Evolutionary conservation across 2,797 vertebrate species (phyloP).

Genomic region (Phrynocephalus forsythii): DNA sequence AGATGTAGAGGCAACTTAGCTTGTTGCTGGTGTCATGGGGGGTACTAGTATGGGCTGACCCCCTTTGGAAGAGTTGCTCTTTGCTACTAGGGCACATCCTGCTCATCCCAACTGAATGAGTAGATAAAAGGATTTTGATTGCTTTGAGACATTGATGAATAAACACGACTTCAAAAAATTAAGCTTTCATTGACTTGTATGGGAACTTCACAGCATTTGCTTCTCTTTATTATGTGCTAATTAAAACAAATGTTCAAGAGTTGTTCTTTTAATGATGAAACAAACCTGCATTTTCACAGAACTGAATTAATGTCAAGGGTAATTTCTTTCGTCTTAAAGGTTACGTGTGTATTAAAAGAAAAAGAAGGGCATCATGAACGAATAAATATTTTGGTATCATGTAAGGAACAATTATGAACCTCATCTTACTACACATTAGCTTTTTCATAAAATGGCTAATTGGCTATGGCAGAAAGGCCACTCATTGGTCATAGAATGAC

Average conservation of each 20-base stretch:
- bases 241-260: background rate
- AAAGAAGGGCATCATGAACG: background rate
- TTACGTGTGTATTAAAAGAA: background rate
- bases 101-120: background rate
- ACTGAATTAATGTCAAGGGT: background rate
- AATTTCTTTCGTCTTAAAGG: background rate
- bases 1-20: too few relatives aligned
- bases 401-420: background rate
- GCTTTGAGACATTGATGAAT: background rate
- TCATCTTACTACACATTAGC: background rate
- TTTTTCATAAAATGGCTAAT: background rate
- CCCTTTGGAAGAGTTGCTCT: background rate
- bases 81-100: background rate
- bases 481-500: background rate
- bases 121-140: background rate
- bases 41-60: background rate
- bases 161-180: background rate
- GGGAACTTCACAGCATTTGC: background rate
- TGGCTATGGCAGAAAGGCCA: background rate
- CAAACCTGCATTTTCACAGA: constrained; percentile 4
- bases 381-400: background rate
- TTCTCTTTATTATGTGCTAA: constrained; percentile 10
- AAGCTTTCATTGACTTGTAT: background rate
- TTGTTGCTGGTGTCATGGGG: too few relatives aligned
- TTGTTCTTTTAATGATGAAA: background rate